phyloP scores from a whole-genome alignment of 2,888 invertebrate species.

The Meteorus colon region DNA sequence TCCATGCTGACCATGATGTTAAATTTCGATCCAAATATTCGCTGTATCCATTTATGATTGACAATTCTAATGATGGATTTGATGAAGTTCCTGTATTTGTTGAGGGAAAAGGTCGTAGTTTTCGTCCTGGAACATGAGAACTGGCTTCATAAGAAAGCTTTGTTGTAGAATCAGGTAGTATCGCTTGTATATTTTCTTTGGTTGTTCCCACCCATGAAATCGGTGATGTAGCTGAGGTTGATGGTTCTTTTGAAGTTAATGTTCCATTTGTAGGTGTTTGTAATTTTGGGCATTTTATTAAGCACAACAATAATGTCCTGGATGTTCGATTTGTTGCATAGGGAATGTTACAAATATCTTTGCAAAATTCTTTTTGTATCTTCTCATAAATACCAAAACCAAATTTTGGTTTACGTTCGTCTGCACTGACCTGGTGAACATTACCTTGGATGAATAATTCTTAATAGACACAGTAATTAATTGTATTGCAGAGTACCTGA shows the following conservation, averaged over 20 bases:
- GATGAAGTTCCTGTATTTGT: too few species aligned
- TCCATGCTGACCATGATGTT: too few species aligned
- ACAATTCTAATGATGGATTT: too few species aligned
- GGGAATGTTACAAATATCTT: neutral
- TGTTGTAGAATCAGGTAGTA: too few species aligned
- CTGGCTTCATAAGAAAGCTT: too few species aligned
- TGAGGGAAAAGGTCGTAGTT: too few species aligned
- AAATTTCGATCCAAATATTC: too few species aligned
- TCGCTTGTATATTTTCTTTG: conserved; percentile 37
- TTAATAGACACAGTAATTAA: too few species aligned
- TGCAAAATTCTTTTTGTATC: neutral
- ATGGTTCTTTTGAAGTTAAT: neutral
- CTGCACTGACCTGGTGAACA: neutral
- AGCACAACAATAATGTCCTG: neutral
- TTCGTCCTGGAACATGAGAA: too few species aligned
- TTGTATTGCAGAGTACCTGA: neutral
- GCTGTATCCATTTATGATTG: too few species aligned
- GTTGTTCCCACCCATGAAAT: conserved; percentile 53
- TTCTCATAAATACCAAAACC: neutral
- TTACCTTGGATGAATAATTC: neutral
- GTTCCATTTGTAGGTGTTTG: neutral
- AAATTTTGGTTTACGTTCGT: neutral
- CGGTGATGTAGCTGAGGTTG: too few species aligned
- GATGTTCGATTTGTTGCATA: neutral
- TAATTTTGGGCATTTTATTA: neutral